phyloP scores from a whole-genome alignment of 2,888 invertebrate species.

The Theretra japonica region DNA sequence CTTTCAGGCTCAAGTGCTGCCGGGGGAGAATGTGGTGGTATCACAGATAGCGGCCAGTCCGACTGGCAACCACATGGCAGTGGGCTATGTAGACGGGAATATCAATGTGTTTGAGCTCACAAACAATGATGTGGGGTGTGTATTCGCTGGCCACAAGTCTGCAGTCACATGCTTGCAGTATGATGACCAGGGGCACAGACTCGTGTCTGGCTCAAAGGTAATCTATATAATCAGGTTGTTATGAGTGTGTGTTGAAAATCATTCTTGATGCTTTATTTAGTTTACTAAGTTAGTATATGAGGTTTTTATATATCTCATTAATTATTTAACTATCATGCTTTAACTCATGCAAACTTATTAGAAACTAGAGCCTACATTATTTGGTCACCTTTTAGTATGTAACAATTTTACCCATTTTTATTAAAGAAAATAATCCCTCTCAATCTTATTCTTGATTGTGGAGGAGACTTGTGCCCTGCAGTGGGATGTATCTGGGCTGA shows the following conservation, averaged over 20 bases:
- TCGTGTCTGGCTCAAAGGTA: conserved; percentile 96
- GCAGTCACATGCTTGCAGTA: conserved; percentile 93
- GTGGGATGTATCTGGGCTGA: too few species aligned
- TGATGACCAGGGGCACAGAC: conserved; percentile 91
- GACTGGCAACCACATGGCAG: conserved; percentile 91
- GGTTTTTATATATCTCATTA: too few species aligned
- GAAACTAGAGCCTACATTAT: too few species aligned
- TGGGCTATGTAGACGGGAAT: conserved; percentile 96
- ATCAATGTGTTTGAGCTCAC: conserved; percentile 92
- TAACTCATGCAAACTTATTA: too few species aligned
- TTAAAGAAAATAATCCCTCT: too few species aligned
- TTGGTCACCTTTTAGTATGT: too few species aligned
- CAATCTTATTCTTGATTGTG: too few species aligned
- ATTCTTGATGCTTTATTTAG: conserved; percentile 18
- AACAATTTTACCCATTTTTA: too few species aligned
- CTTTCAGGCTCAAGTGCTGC: conserved; percentile 89
- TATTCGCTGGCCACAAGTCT: conserved; percentile 93
- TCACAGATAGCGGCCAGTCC: conserved; percentile 91
- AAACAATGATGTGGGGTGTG: conserved; percentile 88
- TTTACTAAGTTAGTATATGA: too few species aligned
- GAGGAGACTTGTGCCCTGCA: too few species aligned
- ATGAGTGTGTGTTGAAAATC: neutral
- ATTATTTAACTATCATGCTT: too few species aligned
- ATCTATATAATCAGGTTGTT: neutral
- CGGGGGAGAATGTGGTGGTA: conserved; percentile 92